These are phyloP conservation scores for Myzus persicae DNA, from an alignment of 1,140 invertebrate genomes.

Conservation along the genomic window DNA sequence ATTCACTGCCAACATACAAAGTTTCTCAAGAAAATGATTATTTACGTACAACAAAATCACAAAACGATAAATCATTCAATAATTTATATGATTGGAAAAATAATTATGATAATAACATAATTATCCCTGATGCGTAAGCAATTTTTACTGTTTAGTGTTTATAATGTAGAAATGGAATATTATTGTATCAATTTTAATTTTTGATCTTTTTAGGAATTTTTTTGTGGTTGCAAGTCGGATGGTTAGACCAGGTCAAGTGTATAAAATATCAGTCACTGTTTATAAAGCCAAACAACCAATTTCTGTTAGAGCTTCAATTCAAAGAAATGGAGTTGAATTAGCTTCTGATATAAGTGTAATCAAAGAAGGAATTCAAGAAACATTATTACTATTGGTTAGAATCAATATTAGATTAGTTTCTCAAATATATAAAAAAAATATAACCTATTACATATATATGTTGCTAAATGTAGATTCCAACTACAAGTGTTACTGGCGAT, in stretches of 20 bases:
- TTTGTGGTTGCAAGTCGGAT: conserved; percentile 86
- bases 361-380: conserved; percentile 79
- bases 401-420: conserved; percentile 65
- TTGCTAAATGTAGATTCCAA: conserved; percentile 72
- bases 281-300: conserved; percentile 76
- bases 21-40: conserved; percentile 39
- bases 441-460: neutral
- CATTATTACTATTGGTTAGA: conserved; percentile 74
- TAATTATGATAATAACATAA: conserved; percentile 48
- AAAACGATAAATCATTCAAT: conserved; percentile 26
- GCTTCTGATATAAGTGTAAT: conserved; percentile 78
- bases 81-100: conserved; percentile 55
- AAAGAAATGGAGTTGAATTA: conserved; percentile 86
- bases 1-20: neutral
- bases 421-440: neutral
- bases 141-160: neutral
- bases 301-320: conserved; percentile 82
- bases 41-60: conserved; percentile 25
- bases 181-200: conserved; percentile 35
- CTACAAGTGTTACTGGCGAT: conserved; percentile 79
- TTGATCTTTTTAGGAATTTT: conserved; percentile 73
- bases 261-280: conserved; percentile 81
- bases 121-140: conserved; percentile 52
- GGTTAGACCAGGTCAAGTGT: conserved; percentile 86
- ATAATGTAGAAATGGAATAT: neutral